Conservation (phyloP, 2,113 vertebrate species). For the Onychostoma macrolepis region DNA sequence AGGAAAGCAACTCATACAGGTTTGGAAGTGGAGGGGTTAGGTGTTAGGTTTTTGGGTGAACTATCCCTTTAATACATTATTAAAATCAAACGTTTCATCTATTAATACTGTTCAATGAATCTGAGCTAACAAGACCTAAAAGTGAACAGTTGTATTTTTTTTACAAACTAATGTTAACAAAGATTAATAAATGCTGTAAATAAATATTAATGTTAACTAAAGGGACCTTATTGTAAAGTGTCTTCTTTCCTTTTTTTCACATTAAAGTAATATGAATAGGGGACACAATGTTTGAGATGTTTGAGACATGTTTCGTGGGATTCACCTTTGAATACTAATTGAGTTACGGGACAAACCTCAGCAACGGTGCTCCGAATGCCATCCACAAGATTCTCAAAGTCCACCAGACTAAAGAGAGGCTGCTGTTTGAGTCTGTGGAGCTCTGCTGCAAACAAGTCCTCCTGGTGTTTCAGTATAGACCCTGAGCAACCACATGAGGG, state of each 20-base stretch:
- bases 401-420: constrained; percentile 89
- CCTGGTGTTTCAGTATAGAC: constrained; percentile 95
- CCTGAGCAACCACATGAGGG: constrained; percentile 70
- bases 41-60: neutral
- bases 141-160: too few species aligned
- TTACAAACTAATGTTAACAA: neutral
- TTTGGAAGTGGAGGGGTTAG: neutral
- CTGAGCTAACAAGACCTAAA: neutral
- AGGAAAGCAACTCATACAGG: neutral
- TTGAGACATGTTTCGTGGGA: neutral
- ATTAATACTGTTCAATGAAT: neutral
- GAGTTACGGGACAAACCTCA: constrained; percentile 77
- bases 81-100: neutral
- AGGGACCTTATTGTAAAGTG: neutral
- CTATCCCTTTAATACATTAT: neutral
- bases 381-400: constrained; percentile 94
- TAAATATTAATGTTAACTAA: neutral
- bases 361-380: constrained; percentile 93
- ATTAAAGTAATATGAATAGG: neutral
- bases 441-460: constrained; percentile 92
- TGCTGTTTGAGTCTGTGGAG: constrained; percentile 95
- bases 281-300: neutral
- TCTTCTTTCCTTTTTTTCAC: neutral
- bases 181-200: neutral
- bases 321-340: neutral